A percentile compares a stretch with the other conserved stretches of the same genome.
Evolutionary conservation across 2,797 vertebrate genomes (phyloP).

Genomic region (Fratercula arctica): DNA sequence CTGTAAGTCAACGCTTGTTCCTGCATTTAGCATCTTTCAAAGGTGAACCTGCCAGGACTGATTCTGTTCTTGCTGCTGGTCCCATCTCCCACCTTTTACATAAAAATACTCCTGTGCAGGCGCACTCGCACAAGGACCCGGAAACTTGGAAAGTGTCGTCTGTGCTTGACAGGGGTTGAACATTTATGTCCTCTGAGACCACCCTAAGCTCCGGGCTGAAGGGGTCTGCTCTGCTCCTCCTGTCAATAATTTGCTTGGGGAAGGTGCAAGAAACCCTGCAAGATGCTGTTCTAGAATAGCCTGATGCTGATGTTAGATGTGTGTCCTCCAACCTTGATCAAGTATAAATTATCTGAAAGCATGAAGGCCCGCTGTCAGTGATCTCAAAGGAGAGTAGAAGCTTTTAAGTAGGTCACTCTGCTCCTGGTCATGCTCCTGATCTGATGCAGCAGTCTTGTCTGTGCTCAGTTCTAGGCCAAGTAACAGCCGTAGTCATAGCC

Average conservation of each 20-base stretch:
- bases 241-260: not conserved
- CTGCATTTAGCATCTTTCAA: not conserved
- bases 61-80: not conserved
- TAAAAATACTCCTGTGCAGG: not conserved
- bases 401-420: not conserved
- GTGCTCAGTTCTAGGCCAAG: not conserved
- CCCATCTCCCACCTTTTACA: not conserved
- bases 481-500: not conserved
- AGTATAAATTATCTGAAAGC: not conserved
- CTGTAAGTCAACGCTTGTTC: not conserved
- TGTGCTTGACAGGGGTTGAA: not conserved
- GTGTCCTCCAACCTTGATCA: not conserved
- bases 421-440: not conserved
- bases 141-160: not conserved
- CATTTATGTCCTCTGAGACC: not conserved
- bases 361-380: not conserved
- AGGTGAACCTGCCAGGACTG: not conserved
- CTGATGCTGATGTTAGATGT: not conserved
- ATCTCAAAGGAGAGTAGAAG: not conserved
- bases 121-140: accelerated
- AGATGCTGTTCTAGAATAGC: not conserved
- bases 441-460: not conserved
- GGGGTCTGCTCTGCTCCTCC: not conserved
- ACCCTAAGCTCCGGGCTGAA: not conserved
- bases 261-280: not conserved